These are phyloP conservation scores for Synergus japonicus DNA, from an alignment of 2,888 invertebrate species.

Conservation along the genomic window DNA sequence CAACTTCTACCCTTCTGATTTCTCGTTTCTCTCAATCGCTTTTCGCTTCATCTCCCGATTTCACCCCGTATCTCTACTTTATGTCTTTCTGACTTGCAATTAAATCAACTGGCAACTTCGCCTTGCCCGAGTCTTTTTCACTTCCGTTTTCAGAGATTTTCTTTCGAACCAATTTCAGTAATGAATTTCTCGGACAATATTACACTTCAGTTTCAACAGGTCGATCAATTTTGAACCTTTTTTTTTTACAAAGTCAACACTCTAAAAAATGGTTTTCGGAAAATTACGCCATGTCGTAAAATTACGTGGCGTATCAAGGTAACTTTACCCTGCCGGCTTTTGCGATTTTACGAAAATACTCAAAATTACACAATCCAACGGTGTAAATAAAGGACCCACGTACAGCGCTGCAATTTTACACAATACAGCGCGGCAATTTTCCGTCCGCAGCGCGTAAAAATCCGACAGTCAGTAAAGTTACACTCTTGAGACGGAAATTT, in stretches of 20 bases:
- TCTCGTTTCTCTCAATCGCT: slow-evolving; percentile 43
- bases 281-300: no score
- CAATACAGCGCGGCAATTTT: no score
- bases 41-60: slow-evolving; percentile 44
- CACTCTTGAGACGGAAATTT: no score
- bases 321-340: no score
- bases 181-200: slow-evolving; percentile 14
- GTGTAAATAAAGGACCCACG: no score
- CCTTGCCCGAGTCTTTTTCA: slow-evolving; percentile 5
- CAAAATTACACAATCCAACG: no score
- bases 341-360: no score
- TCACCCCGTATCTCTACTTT: slow-evolving; percentile 44
- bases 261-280: no score
- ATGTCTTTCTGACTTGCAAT: slow-evolving; percentile 44
- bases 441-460: no score
- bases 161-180: neutral
- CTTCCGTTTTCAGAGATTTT: slow-evolving; percentile 18
- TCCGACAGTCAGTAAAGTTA: no score
- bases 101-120: slow-evolving; percentile 42
- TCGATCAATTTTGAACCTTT: neutral
- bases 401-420: no score
- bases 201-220: neutral
- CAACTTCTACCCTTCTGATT: slow-evolving; percentile 37
- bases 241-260: neutral
- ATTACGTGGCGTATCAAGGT: no score